Base-by-base conservation (phyloP, 2,888 invertebrate genomes). In the Matsumyia berberina region DNA sequence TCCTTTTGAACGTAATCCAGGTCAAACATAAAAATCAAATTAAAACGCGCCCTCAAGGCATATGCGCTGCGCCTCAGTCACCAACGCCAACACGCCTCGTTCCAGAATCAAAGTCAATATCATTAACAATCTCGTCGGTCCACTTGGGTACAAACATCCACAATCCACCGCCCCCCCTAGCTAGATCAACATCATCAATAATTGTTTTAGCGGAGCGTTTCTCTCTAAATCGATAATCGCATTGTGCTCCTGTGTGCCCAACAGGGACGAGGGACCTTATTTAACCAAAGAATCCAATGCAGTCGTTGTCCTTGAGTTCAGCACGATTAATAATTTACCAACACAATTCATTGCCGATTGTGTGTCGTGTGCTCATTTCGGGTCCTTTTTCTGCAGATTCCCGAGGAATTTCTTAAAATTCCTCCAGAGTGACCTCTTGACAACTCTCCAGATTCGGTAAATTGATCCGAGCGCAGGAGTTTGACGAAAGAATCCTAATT, bases 21-120 rank as follows among this genome's bases (percentile, higher is more conserved):
- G 72, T 72, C 60, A 72, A 35, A 72, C 49, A 72, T 51, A 70
- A 70, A 70, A 70, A 57, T 70, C 69, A 46, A 72, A 72, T 72
- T 58, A 49, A 70, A 58, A 29, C 29, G n/a, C n/a, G n/a, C 17
- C 58, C 58, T 35, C 15, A 35, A 11, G 44, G 12, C 8, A 8
- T 46, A 46, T 19, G 17, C 24, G 11, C 7, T 4, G 17, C 19
- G 8, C 8, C n/a, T n/a, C 29, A 24, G 7, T n/a, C 6, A 4
- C 19, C 9, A 9, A n/a, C 12, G 24, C 24, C n/a, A n/a, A n/a
- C n/a, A n/a, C 12, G 11, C 53, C 58, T 12, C 9, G 19, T 5
- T 0, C 55, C 46, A 29, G 12, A 46, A 49, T 29, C 55, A 55
- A 44, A 44, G 55, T 69, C 69, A 69, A 69, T 55, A 69, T 55